Base-by-base conservation (phyloP, 2,113 vertebrate species). In the Hemiprocne comata region DNA sequence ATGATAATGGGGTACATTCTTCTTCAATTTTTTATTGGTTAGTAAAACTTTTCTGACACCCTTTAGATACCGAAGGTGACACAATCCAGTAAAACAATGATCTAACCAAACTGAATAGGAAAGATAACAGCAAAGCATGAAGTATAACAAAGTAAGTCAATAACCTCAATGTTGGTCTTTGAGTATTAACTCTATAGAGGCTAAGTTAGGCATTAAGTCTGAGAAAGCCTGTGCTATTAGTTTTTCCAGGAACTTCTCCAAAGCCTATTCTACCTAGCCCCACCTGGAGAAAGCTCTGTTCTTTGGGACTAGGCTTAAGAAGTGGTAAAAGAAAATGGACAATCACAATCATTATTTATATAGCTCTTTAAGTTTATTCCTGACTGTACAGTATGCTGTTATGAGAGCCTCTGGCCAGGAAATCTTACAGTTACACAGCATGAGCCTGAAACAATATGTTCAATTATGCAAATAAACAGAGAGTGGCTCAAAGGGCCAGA, bases 381-480 rank as follows among this genome's bases (percentile, higher is more conserved):
- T n/a, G 75, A 57, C 64, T 74, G 72, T 74, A 88, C 33, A 80
- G 33, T 71, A 80, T 31, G 48, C 26, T 90, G 42, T 77, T 94
- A 53, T 48, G 29, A 93, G 23, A 93, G 61, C 53, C 79, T 71
- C 72, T 96, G 79, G 72, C 48, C 72, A 95, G 85, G 60, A 95
- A 86, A 83, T 88, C 55, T 84, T 96, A 84, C 67, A 77, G 78
- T 90, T 91, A 90, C 95, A 86, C 55, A 94, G 55, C 53, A 84
- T 67, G 82, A 94, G 55, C 64, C 64, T 93, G 79, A 92, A 94
- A 96, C 79, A 96, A 65, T 93, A 85, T 72, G 83, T 74, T 88
- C 53, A 80, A 69, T 94, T 91, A 92, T 77, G 83, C 75, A 97
- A 90, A 94, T 74, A 97, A 96, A 90, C 60, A 93, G 7, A 74